Evolutionary conservation across 2,113 vertebrate genomes (phyloP).

Genomic region (Tichodroma muraria): DNA sequence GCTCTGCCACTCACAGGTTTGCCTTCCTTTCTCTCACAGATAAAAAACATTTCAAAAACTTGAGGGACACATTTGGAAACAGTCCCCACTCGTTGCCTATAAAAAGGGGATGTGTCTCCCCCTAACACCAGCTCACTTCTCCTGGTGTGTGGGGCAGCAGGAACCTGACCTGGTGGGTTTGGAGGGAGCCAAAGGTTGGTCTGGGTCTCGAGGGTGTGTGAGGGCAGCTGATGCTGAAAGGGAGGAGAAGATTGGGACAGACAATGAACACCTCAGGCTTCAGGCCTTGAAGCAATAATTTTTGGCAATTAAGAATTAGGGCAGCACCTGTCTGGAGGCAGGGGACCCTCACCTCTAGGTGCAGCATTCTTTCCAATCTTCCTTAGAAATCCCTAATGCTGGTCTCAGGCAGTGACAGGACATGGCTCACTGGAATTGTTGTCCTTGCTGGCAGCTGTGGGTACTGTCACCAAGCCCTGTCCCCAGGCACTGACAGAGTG

Average conservation of each 20-base stretch:
- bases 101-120: not conserved
- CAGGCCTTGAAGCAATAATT: not conserved
- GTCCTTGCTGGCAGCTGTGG: not conserved
- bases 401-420: not conserved
- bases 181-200: not conserved
- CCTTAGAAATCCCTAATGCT: not conserved
- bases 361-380: not conserved
- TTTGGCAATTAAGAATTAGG: not conserved
- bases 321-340: not conserved
- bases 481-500: accelerated
- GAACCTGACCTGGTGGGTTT: not conserved
- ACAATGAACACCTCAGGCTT: not conserved
- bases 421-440: not conserved
- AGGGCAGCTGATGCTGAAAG: not conserved
- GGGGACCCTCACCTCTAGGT: not conserved
- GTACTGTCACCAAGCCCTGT: not conserved
- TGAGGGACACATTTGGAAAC: accelerated
- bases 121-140: not conserved
- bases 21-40: not conserved
- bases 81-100: not conserved
- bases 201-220: accelerated
- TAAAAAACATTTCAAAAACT: not conserved
- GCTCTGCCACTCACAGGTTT: not conserved
- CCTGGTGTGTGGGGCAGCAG: not conserved
- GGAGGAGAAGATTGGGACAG: not conserved